Evolutionary conservation across 1,140 invertebrate genomes (phyloP), one percentile per base, ranked within the genome.

Genomic region (Holotrichia oblita): DNA sequence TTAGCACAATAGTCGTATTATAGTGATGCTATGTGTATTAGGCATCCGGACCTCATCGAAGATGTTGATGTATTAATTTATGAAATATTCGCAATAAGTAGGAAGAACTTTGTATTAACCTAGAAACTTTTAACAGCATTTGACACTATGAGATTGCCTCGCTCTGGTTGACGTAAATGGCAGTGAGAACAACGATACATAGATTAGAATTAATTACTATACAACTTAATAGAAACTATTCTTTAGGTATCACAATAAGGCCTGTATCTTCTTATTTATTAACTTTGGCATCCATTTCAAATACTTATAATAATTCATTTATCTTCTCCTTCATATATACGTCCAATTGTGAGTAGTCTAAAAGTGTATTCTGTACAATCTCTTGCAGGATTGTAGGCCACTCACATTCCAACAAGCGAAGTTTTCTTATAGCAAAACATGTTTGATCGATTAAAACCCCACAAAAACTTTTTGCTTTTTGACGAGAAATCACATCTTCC

Each of bases 321-420:
- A 86, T 83, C 81, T 86, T 85, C 61, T 82, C 82, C 84, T 94
- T 93, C 87, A 95, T 92, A 83, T 96, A 95, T 34, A 89, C 85
- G 82, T 95, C 91, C 87, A 96, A 89, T 79, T 95, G 89, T 8
- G 92, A 91, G 83, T 94, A 96, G 86, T 96, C 94, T 24, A 90
- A 87, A 42, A 96, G 86, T 7, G 94, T 93, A 79, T 93, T 91
- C 80, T 91, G 89, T 79, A 96, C 90, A 84, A 95, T 91, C 83
- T 95, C 93, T 24, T 92, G 86, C 17, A 96, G 88, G 82, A 96
- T 91, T 55, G 87, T 88, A 24, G 93, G 91, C 94, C 94, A 96
- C 81, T 93, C 88, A 12, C 90, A 86, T 83, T 95, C 93, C 22
- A 96, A 87, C 73, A 91, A 87, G 80, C 92, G 89, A 61, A 96